Base-by-base conservation (phyloP, 2,113 vertebrate genomes). In the Gallinago undulata region DNA sequence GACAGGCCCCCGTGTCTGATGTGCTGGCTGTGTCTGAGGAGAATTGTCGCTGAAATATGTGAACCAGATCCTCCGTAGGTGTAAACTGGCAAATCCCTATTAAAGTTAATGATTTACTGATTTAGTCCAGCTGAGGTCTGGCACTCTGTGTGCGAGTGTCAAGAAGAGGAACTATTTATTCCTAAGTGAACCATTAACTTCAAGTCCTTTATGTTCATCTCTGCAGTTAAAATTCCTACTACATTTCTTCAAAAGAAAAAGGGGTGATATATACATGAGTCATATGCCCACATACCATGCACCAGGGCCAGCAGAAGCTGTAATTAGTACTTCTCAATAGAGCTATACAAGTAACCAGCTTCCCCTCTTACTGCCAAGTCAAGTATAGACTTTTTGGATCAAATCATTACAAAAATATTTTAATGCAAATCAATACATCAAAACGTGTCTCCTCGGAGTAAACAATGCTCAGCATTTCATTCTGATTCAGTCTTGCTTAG, bases 141-240 rank as follows among this genome's bases (percentile, higher is more conserved):
- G 92, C 90, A 64, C 89, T 95, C 66, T 9, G 56, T 57, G 68
- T n/a, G 55, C 10, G 24, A 59, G 92, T 70, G 93, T 95, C 95
- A 96, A 96, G 96, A 95, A 94, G 95, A 96, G 89, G 96, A 96
- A 92, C 95, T 95, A 74, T 96, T 97, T 97, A 96, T 94, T 95
- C 92, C 94, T 95, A 78, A 70, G 92, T 95, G 96, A 95, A 30
- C 86, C 91, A 95, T 96, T 96, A 95, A 94, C 90, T 94, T 80
- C 2, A 33, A 66, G 74, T 79, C 91, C 91, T 95, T 94, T 91
- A 85, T 96, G 90, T 94, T 89, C 95, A 89, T 93, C 94, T 45
- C 94, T 43, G 91, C 87, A 76, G 92, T 85, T 94, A 76, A 94
- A 91, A 95, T 91, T 94, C 77, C 91, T 89, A 50, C 77, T 24